Conservation (phyloP, 2,113 vertebrate genomes). For the Martes martes region DNA sequence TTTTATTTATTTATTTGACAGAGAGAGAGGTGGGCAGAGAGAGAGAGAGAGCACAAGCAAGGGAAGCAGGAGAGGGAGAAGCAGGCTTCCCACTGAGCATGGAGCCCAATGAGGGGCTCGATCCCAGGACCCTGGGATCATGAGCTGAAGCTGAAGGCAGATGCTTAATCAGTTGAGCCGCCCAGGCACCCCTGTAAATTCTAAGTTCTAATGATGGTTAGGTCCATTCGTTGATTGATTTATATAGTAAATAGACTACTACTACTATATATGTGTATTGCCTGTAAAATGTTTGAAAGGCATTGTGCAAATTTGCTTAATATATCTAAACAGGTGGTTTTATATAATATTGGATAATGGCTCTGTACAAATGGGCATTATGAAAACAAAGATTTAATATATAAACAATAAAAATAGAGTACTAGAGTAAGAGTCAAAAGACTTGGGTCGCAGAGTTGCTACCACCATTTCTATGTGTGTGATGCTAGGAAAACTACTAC, state of each 20-base stretch:
- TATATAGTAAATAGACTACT: not conserved
- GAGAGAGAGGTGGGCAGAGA: too few species aligned
- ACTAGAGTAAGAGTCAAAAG: not conserved
- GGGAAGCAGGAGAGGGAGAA: too few species aligned
- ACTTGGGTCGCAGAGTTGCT: not conserved
- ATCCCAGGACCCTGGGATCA: too few species aligned
- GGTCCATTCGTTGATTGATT: not conserved
- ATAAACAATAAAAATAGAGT: not conserved
- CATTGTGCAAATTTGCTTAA: not conserved
- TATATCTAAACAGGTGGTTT: not conserved
- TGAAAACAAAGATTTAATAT: not conserved
- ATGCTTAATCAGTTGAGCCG: too few species aligned
- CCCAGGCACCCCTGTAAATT: not conserved
- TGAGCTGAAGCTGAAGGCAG: too few species aligned
- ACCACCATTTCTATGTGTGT: not conserved
- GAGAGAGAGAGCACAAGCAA: too few species aligned
- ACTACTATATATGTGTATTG: not conserved
- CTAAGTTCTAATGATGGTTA: not conserved
- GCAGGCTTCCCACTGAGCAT: too few species aligned
- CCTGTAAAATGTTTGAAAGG: not conserved
- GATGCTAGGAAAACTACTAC: not conserved
- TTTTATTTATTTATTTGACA: too few species aligned
- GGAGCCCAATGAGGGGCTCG: too few species aligned
- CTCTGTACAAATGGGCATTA: not conserved
- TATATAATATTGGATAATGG: not conserved